Percentiles rank a stretch among this genome's conserved stretches.
phyloP scores from a whole-genome alignment of 2,113 vertebrate species.

The Smithornis capensis region DNA sequence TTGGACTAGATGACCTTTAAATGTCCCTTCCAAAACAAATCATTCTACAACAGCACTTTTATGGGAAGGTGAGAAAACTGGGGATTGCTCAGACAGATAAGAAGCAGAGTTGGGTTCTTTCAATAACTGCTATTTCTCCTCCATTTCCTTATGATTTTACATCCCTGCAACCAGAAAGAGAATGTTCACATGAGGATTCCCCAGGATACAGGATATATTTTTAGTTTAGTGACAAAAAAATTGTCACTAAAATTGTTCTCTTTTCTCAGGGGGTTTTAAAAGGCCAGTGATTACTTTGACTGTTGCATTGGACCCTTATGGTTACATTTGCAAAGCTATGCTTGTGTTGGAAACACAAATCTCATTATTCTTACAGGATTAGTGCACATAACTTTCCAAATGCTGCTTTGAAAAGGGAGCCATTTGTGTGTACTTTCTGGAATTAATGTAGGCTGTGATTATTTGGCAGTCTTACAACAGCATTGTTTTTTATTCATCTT shows the following conservation, averaged over 20 bases:
- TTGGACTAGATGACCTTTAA: neutral
- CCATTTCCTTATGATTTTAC: neutral
- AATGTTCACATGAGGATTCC: neutral
- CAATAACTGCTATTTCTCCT: neutral
- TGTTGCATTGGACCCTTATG: slow-evolving; percentile 27
- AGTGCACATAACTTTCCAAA: slow-evolving; percentile 64
- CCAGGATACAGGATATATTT: neutral
- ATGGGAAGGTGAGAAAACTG: neutral
- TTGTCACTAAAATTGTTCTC: neutral
- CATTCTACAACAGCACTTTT: neutral
- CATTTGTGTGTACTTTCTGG: slow-evolving; percentile 66
- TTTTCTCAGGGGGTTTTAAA: slow-evolving; percentile 40
- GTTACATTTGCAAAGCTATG: slow-evolving; percentile 60
- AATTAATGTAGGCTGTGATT: slow-evolving; percentile 52
- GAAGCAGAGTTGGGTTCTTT: neutral
- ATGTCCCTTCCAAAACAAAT: neutral
- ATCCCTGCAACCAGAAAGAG: neutral
- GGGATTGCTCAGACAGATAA: neutral
- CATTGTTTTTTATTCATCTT: neutral
- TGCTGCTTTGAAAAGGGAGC: slow-evolving; percentile 60
- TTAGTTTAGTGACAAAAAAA: neutral
- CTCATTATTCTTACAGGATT: slow-evolving; percentile 69
- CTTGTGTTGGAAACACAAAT: slow-evolving; percentile 61
- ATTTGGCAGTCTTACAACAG: slow-evolving; percentile 16
- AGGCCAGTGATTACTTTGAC: slow-evolving; percentile 40